Conservation (phyloP, 1,140 invertebrate species). For the Hyposmocoma kahamanoa region DNA sequence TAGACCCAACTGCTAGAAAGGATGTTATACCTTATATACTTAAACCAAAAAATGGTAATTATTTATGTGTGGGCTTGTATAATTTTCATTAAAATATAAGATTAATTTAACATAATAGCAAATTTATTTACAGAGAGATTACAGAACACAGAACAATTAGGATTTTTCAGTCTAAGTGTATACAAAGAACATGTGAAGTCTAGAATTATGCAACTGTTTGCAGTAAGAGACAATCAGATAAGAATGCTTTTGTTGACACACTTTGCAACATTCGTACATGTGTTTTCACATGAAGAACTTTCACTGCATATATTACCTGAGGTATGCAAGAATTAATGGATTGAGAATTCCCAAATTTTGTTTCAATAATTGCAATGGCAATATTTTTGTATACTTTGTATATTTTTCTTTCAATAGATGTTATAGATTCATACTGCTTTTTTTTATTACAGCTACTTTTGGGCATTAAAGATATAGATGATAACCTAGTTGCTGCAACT, state of each 20-base stretch:
- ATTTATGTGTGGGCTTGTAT: not conserved
- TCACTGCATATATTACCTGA: conserved; percentile 82
- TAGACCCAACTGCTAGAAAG: conserved; percentile 84
- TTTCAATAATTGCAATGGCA: no score
- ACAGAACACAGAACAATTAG: conserved; percentile 62
- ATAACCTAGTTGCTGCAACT: conserved; percentile 85
- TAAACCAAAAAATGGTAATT: conserved; percentile 77
- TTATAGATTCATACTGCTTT: no score
- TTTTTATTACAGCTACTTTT: conserved; percentile 79
- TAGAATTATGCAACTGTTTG: conserved; percentile 83
- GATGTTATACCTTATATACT: conserved; percentile 84
- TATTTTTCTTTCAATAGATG: no score
- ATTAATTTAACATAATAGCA: not conserved
- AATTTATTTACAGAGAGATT: conserved; percentile 41
- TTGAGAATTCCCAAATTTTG: no score
- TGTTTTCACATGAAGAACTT: conserved; percentile 82
- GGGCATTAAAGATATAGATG: conserved; percentile 88
- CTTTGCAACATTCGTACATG: conserved; percentile 80
- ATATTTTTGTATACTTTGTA: no score
- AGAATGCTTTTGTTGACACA: conserved; percentile 78
- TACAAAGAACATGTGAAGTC: conserved; percentile 83
- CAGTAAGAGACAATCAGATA: conserved; percentile 82
- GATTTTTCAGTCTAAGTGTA: conserved; percentile 77
- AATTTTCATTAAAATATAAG: not conserved
- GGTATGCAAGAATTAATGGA: no score